Percentiles rank a stretch among this genome's conserved stretches.
Conservation (phyloP, 2,113 vertebrate genomes). For the Electrona antarctica region DNA sequence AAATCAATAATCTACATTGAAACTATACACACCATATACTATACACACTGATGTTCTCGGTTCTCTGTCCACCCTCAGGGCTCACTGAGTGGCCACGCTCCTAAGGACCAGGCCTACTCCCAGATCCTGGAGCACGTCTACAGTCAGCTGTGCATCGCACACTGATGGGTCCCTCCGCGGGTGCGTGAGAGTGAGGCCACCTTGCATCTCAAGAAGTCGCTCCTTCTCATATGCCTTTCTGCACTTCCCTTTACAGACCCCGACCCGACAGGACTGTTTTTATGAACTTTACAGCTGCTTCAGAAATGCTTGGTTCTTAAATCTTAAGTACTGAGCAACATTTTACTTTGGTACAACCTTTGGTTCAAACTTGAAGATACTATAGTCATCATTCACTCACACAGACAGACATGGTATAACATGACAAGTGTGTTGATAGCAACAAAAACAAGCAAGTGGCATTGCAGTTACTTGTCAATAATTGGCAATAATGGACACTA, state of each 20-base stretch:
- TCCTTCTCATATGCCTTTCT: neutral
- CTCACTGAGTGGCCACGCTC: conserved; percentile 90
- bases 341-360: conserved; percentile 28
- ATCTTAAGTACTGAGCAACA: conserved; percentile 42
- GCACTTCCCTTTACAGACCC: conserved; percentile 1
- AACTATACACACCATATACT: too few relatives aligned
- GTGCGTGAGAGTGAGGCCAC: neutral
- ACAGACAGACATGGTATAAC: too few relatives aligned
- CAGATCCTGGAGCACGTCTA: conserved; percentile 92
- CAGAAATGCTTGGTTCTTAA: conserved; percentile 39
- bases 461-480: neutral
- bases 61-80: conserved; percentile 74
- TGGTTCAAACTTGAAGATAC: neutral
- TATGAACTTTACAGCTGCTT: conserved; percentile 34
- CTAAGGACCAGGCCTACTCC: conserved; percentile 90
- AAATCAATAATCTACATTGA: too few relatives aligned
- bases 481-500: neutral
- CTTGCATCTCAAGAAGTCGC: neutral
- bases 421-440: too few relatives aligned
- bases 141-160: conserved; percentile 80
- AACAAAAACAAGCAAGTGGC: neutral
- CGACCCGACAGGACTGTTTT: neutral
- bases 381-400: neutral
- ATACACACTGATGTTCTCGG: neutral
- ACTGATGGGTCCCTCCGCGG: conserved; percentile 50